Evolutionary conservation across 2,888 invertebrate species (phyloP).

Genomic region (Epicampocera succincta): DNA sequence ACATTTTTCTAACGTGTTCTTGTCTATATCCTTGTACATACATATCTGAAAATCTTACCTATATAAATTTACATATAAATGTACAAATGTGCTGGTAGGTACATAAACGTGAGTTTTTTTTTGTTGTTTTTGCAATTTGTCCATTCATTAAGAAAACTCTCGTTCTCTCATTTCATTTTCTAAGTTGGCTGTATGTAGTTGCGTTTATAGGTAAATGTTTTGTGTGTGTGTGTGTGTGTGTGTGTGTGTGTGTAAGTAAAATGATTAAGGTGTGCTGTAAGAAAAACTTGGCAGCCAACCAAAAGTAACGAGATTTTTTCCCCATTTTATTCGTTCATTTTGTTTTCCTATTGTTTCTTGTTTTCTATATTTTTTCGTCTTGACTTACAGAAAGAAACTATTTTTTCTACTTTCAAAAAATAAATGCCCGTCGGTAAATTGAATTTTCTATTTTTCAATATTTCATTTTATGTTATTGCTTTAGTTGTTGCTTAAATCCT

Average conservation of each 20-base stretch:
- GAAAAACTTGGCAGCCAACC: conserved; percentile 80
- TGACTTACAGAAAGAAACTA: conserved; percentile 58
- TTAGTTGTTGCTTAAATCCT: too few relatives aligned
- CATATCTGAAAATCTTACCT: conserved; percentile 48
- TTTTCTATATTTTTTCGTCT: conserved; percentile 40
- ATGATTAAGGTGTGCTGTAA: conserved; percentile 77
- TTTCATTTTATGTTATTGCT: background rate
- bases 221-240: conserved; percentile 49
- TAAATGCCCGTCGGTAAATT: conserved; percentile 74
- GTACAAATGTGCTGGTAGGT: conserved; percentile 9
- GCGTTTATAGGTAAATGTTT: conserved; percentile 49
- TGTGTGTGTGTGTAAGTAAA: conserved; percentile 57
- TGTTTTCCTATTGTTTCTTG: conserved; percentile 40
- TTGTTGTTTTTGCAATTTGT: conserved; percentile 5
- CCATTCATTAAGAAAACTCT: conserved; percentile 55
- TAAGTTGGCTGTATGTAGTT: conserved; percentile 35
- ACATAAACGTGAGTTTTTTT: background rate
- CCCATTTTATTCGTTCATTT: conserved; percentile 60
- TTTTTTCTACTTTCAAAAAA: conserved; percentile 37
- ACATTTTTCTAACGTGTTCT: conserved; percentile 35
- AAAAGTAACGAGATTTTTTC: conserved; percentile 76
- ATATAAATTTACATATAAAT: conserved; percentile 26
- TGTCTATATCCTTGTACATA: background rate
- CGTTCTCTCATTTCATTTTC: conserved; percentile 62
- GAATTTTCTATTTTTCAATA: conserved; percentile 60